phyloP scores from a whole-genome alignment of 2,113 vertebrate genomes.

The Pagrus major region DNA sequence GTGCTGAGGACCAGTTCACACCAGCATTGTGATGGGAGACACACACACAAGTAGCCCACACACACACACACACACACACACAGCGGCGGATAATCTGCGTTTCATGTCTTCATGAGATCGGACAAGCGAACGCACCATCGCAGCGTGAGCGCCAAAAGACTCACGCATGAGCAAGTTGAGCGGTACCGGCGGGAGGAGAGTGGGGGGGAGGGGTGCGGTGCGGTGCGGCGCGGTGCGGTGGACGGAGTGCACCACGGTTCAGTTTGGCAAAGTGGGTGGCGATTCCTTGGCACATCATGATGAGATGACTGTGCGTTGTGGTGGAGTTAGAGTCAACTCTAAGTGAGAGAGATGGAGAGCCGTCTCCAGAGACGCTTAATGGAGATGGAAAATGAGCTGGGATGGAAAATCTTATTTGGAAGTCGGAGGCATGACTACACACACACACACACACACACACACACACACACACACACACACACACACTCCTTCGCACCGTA shows the following conservation, averaged over 20 bases:
- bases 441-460: neutral
- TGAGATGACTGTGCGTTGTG: conserved; percentile 16
- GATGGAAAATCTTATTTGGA: conserved; percentile 11
- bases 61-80: neutral
- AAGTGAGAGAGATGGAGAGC: neutral
- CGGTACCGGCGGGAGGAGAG: neutral
- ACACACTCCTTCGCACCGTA: neutral
- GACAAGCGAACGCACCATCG: conserved; percentile 57
- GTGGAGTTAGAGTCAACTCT: no score
- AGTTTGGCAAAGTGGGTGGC: conserved; percentile 13
- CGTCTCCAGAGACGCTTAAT: neutral
- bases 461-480: neutral
- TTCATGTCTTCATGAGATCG: conserved; percentile 53
- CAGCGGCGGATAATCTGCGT: conserved; percentile 31
- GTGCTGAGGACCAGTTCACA: conserved; percentile 43
- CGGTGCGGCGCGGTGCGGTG: neutral
- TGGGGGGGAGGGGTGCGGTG: neutral
- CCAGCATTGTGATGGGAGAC: conserved; percentile 28
- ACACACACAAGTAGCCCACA: neutral
- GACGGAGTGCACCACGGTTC: neutral
- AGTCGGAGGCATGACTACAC: neutral
- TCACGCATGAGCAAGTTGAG: conserved; percentile 51
- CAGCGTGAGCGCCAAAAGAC: conserved; percentile 37
- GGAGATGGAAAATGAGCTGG: conserved; percentile 18
- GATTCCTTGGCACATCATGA: conserved; percentile 24